phyloP scores from a whole-genome alignment of 1,140 invertebrate genomes.

The Trichogramma pretiosum region DNA sequence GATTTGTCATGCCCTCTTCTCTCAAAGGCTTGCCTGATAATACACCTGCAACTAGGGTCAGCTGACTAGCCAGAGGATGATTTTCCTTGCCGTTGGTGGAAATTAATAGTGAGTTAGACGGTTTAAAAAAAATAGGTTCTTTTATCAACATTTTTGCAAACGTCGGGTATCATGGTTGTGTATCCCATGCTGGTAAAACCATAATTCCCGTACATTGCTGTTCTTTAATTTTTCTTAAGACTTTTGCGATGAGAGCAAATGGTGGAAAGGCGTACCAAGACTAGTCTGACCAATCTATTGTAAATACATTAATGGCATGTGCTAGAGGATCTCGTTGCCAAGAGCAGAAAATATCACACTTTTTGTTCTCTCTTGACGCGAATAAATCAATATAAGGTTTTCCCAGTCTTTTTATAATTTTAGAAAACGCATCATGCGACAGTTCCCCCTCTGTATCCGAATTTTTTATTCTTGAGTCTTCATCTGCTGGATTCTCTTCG shows the following conservation, averaged over 20 bases:
- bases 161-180: neutral
- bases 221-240: neutral
- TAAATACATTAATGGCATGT: neutral
- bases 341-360: neutral
- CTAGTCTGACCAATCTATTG: neutral
- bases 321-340: neutral
- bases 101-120: constrained; percentile 7
- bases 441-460: constrained; percentile 13
- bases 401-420: constrained; percentile 6
- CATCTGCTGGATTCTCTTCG: neutral
- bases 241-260: neutral
- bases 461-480: neutral
- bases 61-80: neutral
- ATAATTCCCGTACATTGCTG: neutral
- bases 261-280: neutral
- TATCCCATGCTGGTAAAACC: neutral
- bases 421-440: neutral
- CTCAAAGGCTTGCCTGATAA: constrained; percentile 4
- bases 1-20: neutral
- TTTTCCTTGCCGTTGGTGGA: constrained; percentile 8
- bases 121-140: neutral
- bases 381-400: neutral
- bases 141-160: neutral
- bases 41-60: constrained; percentile 3
- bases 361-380: neutral